Evolutionary conservation across 2,113 vertebrate species (phyloP).

Genomic region (Fulica atra): DNA sequence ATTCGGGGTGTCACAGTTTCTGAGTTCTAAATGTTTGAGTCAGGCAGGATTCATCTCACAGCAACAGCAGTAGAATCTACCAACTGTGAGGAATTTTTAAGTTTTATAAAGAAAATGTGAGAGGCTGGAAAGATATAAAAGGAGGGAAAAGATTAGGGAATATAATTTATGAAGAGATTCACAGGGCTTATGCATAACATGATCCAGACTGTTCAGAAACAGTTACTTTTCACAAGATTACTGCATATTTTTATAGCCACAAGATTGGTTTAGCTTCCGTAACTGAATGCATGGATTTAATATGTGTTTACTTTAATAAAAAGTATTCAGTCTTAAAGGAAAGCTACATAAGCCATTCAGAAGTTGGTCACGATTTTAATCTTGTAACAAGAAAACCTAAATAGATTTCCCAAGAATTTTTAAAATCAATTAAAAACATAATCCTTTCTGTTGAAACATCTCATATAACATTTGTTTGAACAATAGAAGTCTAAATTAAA

Average conservation of each 20-base stretch:
- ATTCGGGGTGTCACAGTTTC: not conserved
- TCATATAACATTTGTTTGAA: not conserved
- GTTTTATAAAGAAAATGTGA: not conserved
- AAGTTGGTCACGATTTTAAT: not conserved
- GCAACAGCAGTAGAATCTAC: not conserved
- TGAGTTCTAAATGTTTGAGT: not conserved
- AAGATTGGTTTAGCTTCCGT: not conserved
- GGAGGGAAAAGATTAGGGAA: not conserved
- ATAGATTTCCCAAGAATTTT: not conserved
- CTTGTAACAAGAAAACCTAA: not conserved
- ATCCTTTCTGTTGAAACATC: not conserved
- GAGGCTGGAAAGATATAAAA: not conserved
- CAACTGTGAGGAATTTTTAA: not conserved
- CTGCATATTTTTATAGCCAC: not conserved
- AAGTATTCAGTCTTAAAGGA: not conserved
- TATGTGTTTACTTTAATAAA: not conserved
- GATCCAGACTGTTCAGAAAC: not conserved
- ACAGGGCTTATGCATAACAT: not conserved
- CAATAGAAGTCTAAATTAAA: not conserved
- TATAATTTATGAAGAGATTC: not conserved
- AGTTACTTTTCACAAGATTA: not conserved
- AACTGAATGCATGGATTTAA: not conserved
- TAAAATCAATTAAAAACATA: not conserved
- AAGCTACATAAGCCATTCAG: not conserved
- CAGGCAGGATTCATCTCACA: not conserved